Evolutionary conservation across 2,113 vertebrate genomes (phyloP).

Genomic region (Eira barbara): DNA sequence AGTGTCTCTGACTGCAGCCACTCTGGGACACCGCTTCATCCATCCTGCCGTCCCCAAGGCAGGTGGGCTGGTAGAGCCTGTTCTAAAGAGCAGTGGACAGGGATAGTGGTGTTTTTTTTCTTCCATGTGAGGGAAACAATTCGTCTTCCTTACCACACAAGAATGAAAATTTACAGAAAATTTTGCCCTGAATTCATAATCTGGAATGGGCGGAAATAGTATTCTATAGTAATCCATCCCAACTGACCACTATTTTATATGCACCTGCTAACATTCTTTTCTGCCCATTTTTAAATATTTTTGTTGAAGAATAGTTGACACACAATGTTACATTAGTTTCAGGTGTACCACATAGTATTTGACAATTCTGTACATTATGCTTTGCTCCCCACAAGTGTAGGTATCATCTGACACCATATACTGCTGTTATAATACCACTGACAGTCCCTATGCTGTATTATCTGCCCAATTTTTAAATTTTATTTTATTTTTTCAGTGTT

Average conservation of each 20-base stretch:
- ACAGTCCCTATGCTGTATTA: too few relatives aligned
- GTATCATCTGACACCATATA: too few relatives aligned
- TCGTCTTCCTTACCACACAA: constrained; percentile 41
- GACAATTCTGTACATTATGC: too few relatives aligned
- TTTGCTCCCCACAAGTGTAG: too few relatives aligned
- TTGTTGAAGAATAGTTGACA: too few relatives aligned
- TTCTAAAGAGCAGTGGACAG: not conserved
- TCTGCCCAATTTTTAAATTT: too few relatives aligned
- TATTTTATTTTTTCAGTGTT: too few relatives aligned
- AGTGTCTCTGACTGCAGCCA: not conserved
- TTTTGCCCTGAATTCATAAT: constrained; percentile 46
- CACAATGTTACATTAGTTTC: too few relatives aligned
- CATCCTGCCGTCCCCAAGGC: not conserved
- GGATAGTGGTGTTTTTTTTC: not conserved
- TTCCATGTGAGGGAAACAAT: not conserved
- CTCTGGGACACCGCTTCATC: not conserved
- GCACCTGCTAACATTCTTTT: constrained; percentile 69
- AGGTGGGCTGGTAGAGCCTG: not conserved
- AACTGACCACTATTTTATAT: constrained; percentile 48
- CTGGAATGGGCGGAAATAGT: constrained; percentile 52
- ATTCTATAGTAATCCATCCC: constrained; percentile 53
- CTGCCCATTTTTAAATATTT: too few relatives aligned
- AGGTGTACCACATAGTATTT: too few relatives aligned
- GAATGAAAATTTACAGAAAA: constrained; percentile 68
- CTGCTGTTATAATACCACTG: too few relatives aligned